Percentiles rank a stretch among this genome's conserved stretches.
Evolutionary conservation across 1,140 invertebrate genomes (phyloP).

Genomic region (Procambarus clarkii): DNA sequence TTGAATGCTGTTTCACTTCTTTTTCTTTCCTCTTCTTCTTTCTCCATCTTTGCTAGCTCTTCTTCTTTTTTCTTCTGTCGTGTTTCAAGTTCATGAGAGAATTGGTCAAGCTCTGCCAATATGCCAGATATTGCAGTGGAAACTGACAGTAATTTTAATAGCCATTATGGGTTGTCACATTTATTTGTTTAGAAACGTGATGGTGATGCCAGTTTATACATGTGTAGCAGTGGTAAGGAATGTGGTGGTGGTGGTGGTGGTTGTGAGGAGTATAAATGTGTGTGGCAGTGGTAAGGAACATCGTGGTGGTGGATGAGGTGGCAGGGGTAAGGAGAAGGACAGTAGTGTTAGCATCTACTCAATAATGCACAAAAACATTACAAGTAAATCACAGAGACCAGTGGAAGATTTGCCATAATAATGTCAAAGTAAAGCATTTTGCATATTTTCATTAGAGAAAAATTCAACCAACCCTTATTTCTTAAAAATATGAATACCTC

Average conservation of each 20-base stretch:
- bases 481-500: background rate
- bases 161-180: constrained; percentile 14
- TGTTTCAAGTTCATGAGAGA: constrained; percentile 70
- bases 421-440: background rate
- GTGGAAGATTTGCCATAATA: background rate
- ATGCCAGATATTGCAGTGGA: constrained; percentile 85
- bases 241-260: too few species aligned
- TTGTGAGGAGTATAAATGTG: too few species aligned
- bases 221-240: too few species aligned
- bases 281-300: too few species aligned
- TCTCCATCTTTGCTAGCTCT: constrained; percentile 67
- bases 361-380: constrained; percentile 1
- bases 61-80: constrained; percentile 28
- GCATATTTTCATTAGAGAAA: background rate
- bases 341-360: constrained; percentile 34
- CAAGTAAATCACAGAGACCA: background rate
- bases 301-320: background rate
- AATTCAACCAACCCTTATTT: background rate
- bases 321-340: constrained; percentile 24
- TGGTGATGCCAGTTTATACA: too few species aligned
- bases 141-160: constrained; percentile 77
- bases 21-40: constrained; percentile 39
- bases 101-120: constrained; percentile 83
- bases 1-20: background rate
- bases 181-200: background rate